A percentile compares a stretch with the other conserved stretches of the same genome.
Evolutionary conservation across 2,113 vertebrate species (phyloP).

Genomic region (Echinops telfairi): DNA sequence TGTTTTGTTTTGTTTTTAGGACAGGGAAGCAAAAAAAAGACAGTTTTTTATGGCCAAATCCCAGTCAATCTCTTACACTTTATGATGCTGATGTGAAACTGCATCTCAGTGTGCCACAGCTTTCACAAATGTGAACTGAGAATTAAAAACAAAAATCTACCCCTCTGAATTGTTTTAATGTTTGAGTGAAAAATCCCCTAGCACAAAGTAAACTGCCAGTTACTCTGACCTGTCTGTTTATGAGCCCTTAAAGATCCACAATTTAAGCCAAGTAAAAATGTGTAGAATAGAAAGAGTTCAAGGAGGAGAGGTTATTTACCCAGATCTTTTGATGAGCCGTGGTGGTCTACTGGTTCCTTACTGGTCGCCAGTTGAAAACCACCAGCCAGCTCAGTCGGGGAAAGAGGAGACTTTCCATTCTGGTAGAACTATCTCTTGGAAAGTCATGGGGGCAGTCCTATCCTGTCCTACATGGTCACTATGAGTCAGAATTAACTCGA

Average conservation of each 20-base stretch:
- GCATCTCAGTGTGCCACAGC: background rate
- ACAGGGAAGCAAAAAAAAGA: background rate
- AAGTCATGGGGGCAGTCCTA: too few relatives aligned
- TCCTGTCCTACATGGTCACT: too few relatives aligned
- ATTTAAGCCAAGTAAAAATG: background rate
- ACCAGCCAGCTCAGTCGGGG: too few relatives aligned
- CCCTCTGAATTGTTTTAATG: background rate
- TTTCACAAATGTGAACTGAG: background rate
- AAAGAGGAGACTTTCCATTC: too few relatives aligned
- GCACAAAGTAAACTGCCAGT: background rate
- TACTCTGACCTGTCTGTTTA: background rate
- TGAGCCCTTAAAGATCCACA: background rate
- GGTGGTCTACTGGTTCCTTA: too few relatives aligned
- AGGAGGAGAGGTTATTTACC: background rate
- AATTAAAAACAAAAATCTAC: background rate
- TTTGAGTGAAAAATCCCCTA: background rate
- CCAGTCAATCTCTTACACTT: background rate
- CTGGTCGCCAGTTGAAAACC: too few relatives aligned
- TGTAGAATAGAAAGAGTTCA: background rate
- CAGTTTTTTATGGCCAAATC: background rate
- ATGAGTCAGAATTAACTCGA: too few relatives aligned
- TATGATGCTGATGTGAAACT: background rate
- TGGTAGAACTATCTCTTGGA: too few relatives aligned
- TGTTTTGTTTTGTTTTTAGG: too few relatives aligned
- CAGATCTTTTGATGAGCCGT: background rate